Base-by-base conservation (phyloP, 1,140 invertebrate species). In the Drosophila burlai region DNA sequence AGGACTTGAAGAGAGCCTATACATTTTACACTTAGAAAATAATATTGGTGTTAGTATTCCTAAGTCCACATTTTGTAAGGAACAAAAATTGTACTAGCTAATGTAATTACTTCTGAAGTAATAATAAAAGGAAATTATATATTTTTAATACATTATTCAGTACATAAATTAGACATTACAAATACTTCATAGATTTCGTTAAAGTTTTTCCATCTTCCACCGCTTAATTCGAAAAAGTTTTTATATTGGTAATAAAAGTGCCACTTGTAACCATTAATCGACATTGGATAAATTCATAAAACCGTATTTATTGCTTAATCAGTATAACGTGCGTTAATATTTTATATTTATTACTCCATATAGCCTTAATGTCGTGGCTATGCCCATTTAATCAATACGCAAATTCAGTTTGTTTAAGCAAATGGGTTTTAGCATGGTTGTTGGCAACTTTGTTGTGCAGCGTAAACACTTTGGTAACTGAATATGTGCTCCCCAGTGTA, bases 291-390 rank as follows among this genome's bases (percentile, higher is more conserved):
- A 52, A 80, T 80, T 89, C 64, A 73, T 68, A 85, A 72, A 65
- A 47, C 26, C 26, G 50, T 52, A 80, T 89, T 86, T 83, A 87
- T 87, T 61, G 77, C 76, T 77, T 80, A 87, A 87, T 87, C 81
- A 87, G 81, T 78, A 65, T 67, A 76, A 83, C 79, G 67, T 54
- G 46, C 34, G 66, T 38, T 66, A 47, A 80, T 82, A 68, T 79
- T 76, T 80, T 52, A 60, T 59, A 52, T 87, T 89, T 80, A 89
- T 73, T 77, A 66, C 66, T 58, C 61, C 31, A 45, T 26, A 43
- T 43, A 50, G 31, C 43, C n/a, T 24, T 46, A 58, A 72, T 45
- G 24, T 42, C 26, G n/a, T 50, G 43, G 61, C 43, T 43, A 54
- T 54, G 18, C 38, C 42, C n/a, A 38, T 42, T 29, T 42, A 43